Base-by-base conservation (phyloP, 2,888 invertebrate species). In the Diarsia dahlii region DNA sequence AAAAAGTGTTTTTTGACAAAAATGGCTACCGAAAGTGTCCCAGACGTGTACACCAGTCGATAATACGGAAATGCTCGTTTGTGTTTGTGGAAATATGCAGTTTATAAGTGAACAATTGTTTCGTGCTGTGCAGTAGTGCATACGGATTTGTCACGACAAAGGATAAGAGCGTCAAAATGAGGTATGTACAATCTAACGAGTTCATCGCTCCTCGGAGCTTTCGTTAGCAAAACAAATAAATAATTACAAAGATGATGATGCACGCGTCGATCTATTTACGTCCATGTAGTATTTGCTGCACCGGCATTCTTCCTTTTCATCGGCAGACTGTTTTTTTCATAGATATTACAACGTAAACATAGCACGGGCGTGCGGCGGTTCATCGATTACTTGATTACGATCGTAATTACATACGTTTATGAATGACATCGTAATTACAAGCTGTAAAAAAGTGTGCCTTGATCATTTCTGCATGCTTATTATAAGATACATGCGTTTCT, bases 201-300 rank as follows among this genome's bases (percentile, higher is more conserved):
- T 95, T 95, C 94, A 95, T 95, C 94, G 94, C 90, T 92, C 94
- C 87, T 91, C 81, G 82, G 92, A 93, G 93, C 94, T 95, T 95
- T 95, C 90, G 90, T 93, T 93, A 94, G 92, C 94, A 96, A 96
- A 95, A 96, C 95, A 95, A 95, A 95, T 95, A 95, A 95, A 95
- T 95, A 95, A 94, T 95, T 93, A 93, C 88, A 88, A 82, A 83
- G 88, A 90, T 88, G 83, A 91, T 90, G 87, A 90, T 91, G 89
- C 91, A 93, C 91, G 92, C 92, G 91, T 93, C 89, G 91, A 91
- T 93, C 94, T 96, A 95, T 94, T 94, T 95, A 92, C 92, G 93
- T 89, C 91, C 89, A 80, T 74, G 72, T 83, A 91, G 89, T 93
- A 94, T 95, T 94, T 93, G 93, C 88, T 91, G 90, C 88, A 88